Evolutionary conservation across 2,797 vertebrate genomes (phyloP), one percentile per base, ranked within the genome.

Genomic region (Sebastiscus tertius): DNA sequence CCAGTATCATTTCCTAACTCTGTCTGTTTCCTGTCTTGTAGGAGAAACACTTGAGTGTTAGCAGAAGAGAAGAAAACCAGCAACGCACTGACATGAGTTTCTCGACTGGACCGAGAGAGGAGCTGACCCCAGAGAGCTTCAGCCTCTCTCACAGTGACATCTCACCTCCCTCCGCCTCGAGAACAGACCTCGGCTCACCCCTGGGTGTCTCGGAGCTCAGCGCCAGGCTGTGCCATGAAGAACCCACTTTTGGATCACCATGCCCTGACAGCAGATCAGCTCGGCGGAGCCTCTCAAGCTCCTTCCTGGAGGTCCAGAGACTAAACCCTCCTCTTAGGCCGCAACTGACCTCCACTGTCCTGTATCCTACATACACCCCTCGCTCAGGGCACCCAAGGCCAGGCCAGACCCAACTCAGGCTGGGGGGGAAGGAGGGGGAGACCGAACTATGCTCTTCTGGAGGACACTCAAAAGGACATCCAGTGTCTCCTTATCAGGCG

Each of bases 401-500:
- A 26, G 65, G 66, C 63, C 84, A 58, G 60, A 59, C 52, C 58
- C 77, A 72, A 27, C 27, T 34, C 11, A 82, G 58, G 16, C 42
- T 13, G 4, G 13, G 31, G 18, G 54, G 33, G 9, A 16, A 39
- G 22, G 20, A 34, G 22, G 33, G 3, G 49, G 76, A 80, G 8
- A 71, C 12, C 20, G 46, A 49, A 55, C n/a, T 26, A 10, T 52
- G 8, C 33, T 87, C 86, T 22, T 52, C 59, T 63, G 54, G 46
- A 18, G 63, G 34, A 13, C 68, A 59, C 58, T 80, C 59, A 49
- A 88, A 88, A 34, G 72, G 42, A 27, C 62, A 26, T 3, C 61
- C 74, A 46, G 85, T 87, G 84, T 95, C 96, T 0, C 91, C 94
- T 6, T 93, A 95, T 83, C 96, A 97, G 85, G 94, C 94, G 0